Percentiles rank a stretch among this genome's conserved stretches.
Evolutionary conservation across 1,140 invertebrate species (phyloP).

Genomic region (Arctopsyche grandis): DNA sequence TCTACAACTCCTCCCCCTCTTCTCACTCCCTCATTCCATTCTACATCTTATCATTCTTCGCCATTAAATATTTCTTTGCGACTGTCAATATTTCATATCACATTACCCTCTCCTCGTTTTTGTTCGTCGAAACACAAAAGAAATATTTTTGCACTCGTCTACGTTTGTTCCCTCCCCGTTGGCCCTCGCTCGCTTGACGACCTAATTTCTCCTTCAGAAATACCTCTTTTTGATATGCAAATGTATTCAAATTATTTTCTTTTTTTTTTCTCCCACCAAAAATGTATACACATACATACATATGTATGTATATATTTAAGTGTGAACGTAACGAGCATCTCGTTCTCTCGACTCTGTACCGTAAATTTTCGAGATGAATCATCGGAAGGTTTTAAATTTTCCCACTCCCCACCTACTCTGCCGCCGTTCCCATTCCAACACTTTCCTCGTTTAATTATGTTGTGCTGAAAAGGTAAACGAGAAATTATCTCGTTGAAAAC

Average conservation of each 20-base stretch:
- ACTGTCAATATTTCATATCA: slow-evolving; percentile 42
- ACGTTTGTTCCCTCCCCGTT: not conserved
- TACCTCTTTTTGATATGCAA: slow-evolving; percentile 28
- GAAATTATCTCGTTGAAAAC: slow-evolving; percentile 25
- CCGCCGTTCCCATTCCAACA: no score
- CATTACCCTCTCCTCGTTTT: slow-evolving; percentile 16
- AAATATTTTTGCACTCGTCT: slow-evolving; percentile 30
- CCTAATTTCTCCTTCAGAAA: slow-evolving; percentile 25
- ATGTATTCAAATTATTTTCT: slow-evolving; percentile 35
- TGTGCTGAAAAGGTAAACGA: slow-evolving; percentile 27
- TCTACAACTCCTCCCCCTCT: not conserved
- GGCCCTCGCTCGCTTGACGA: not conserved
- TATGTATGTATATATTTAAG: no score
- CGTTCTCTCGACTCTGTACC: not conserved
- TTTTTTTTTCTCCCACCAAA: slow-evolving; percentile 6
- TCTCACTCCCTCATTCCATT: not conserved
- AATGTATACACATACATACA: not conserved
- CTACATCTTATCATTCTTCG: slow-evolving; percentile 28
- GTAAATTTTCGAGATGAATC: slow-evolving; percentile 25
- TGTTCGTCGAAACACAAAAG: slow-evolving; percentile 26
- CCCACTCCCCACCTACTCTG: not conserved
- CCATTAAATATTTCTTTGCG: slow-evolving; percentile 36
- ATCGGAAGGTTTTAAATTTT: slow-evolving; percentile 19
- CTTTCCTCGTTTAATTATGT: slow-evolving; percentile 17
- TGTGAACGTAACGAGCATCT: slow-evolving; percentile 5